Percentiles rank a stretch among this genome's conserved stretches.
Conservation (phyloP, 2,888 invertebrate species). For the Drosophila hamatofila region DNA sequence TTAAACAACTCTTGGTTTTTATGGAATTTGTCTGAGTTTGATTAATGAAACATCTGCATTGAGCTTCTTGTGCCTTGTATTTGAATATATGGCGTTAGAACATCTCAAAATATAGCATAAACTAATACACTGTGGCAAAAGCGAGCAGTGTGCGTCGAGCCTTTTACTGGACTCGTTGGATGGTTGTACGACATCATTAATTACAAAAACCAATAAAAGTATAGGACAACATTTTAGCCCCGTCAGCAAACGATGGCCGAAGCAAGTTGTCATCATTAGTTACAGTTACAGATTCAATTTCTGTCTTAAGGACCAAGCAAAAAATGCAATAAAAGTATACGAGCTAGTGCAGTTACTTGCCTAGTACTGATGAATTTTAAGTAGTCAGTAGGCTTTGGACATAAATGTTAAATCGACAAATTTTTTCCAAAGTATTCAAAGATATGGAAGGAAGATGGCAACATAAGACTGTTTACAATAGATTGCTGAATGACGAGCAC, state of each 20-base stretch:
- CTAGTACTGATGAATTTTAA: slow-evolving; percentile 62
- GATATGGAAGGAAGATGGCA: neutral
- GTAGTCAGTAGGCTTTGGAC: slow-evolving; percentile 52
- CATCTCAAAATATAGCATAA: slow-evolving; percentile 5
- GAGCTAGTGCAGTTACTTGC: slow-evolving; percentile 46
- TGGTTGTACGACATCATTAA: slow-evolving; percentile 60
- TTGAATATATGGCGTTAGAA: slow-evolving; percentile 1
- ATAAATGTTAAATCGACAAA: slow-evolving; percentile 20
- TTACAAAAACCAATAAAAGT: slow-evolving; percentile 77
- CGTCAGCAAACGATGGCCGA: slow-evolving; percentile 29
- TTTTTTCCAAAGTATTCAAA: slow-evolving; percentile 29
- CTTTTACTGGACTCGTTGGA: slow-evolving; percentile 17
- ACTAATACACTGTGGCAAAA: slow-evolving; percentile 9
- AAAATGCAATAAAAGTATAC: slow-evolving; percentile 9
- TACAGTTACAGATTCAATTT: slow-evolving; percentile 53
- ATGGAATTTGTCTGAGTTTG: slow-evolving; percentile 32
- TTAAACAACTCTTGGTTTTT: slow-evolving; percentile 16
- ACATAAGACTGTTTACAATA: neutral
- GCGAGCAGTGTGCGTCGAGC: slow-evolving; percentile 16
- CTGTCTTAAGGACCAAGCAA: slow-evolving; percentile 17
- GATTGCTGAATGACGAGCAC: slow-evolving; percentile 12
- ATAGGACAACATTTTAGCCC: slow-evolving; percentile 46
- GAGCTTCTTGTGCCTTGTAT: slow-evolving; percentile 4
- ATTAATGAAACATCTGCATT: slow-evolving; percentile 50
- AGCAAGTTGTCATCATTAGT: slow-evolving; percentile 79